These are phyloP conservation scores for Drosophila quinaria DNA, from an alignment of 2,888 invertebrate genomes.

Conservation along the genomic window DNA sequence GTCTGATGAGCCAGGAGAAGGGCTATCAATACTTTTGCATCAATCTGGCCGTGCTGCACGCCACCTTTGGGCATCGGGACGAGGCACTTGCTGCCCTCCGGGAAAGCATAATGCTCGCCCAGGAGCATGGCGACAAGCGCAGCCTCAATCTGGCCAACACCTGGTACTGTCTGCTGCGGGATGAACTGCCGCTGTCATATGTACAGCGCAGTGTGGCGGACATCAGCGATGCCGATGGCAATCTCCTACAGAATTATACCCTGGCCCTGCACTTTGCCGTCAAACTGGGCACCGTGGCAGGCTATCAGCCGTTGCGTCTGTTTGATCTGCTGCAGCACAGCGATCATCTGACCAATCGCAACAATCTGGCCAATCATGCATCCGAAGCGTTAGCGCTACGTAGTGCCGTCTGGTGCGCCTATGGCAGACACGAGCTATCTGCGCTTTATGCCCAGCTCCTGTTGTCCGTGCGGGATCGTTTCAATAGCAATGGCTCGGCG, in stretches of 20 bases:
- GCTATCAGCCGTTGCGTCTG: constrained; percentile 84
- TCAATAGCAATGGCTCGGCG: constrained; percentile 89
- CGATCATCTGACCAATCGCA: constrained; percentile 94
- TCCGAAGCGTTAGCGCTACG: constrained; percentile 93
- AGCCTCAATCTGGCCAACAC: constrained; percentile 94
- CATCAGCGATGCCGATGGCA: constrained; percentile 86
- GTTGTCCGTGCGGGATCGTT: constrained; percentile 90
- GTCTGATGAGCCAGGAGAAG: constrained; percentile 91
- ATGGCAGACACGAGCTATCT: constrained; percentile 94
- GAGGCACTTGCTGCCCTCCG: constrained; percentile 93
- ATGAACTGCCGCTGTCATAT: constrained; percentile 71
- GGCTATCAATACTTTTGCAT: constrained; percentile 95
- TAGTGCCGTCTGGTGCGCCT: constrained; percentile 94
- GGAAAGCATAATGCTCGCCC: constrained; percentile 94
- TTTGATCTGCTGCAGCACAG: constrained; percentile 92
- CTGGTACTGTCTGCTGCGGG: constrained; percentile 90
- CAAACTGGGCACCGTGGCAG: constrained; percentile 89
- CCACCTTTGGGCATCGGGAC: constrained; percentile 90
- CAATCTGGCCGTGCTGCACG: constrained; percentile 95
- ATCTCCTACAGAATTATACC: constrained; percentile 90
- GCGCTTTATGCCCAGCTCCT: constrained; percentile 92
- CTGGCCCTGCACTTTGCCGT: constrained; percentile 92
- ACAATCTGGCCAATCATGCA: constrained; percentile 92
- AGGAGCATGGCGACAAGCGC: constrained; percentile 94
- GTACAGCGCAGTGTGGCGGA: constrained; percentile 84